These are phyloP conservation scores for Escarpia spicata DNA, from an alignment of 2,888 invertebrate species.

Conservation along the genomic window DNA sequence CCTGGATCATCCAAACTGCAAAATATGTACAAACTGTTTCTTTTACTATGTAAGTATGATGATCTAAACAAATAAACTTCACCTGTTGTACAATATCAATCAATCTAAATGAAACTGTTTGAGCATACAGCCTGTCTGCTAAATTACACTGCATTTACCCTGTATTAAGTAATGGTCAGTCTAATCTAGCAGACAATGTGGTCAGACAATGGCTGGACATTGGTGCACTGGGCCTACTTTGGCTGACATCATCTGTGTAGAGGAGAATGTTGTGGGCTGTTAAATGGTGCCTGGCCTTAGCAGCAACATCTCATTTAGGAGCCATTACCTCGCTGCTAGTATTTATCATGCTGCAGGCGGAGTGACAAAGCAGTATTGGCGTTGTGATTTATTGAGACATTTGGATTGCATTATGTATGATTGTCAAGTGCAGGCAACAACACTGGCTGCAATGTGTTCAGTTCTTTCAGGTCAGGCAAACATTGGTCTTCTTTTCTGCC, in stretches of 20 bases:
- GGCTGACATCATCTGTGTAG: neutral
- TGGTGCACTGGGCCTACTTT: neutral
- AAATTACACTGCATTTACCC: no score
- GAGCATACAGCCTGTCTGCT: no score
- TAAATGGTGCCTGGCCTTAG: neutral
- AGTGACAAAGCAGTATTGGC: neutral
- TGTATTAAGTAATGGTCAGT: neutral
- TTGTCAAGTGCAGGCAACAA: neutral
- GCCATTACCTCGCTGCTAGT: neutral
- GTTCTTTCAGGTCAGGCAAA: neutral
- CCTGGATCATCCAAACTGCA: no score
- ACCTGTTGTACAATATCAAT: no score
- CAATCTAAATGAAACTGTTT: no score
- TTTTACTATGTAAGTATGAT: no score
- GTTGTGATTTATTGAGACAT: neutral
- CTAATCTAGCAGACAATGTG: neutral
- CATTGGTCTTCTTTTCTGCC: neutral
- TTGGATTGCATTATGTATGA: constrained; percentile 16
- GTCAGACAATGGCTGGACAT: no score
- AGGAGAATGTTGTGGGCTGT: neutral
- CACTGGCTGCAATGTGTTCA: neutral
- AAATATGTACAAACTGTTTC: no score
- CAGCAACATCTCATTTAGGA: neutral
- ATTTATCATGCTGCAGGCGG: neutral
- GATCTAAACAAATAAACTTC: no score